Base-by-base conservation (phyloP, 2,888 invertebrate genomes). In the Antitype chi region DNA sequence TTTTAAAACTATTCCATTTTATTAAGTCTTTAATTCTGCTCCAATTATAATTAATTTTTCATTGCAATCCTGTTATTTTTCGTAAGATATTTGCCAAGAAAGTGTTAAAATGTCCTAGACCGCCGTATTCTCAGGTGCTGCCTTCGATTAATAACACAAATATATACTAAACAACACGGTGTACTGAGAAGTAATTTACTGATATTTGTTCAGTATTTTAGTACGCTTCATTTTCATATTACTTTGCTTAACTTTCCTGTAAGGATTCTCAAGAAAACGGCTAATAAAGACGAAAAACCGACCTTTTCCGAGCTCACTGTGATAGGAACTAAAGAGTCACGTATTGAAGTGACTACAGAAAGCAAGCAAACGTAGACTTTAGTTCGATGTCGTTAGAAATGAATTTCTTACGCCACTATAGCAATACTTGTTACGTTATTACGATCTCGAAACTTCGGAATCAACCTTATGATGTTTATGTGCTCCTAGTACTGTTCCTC, bases 181-280 rank as follows among this genome's bases (percentile, higher is more conserved):
- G n/a, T 8, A 32, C 32, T 8, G 17, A 8, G n/a, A 70, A n/a
- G n/a, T 0, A 70, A 32, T 9, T 32, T 20, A 38, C 20, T 32
- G 32, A 70, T 15, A 67, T 32, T 32, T 20, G 49, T 49, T 70
- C 20, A 69, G 7, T 49, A 20, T 7, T 70, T 8, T 20, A 49
- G 20, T 49, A 20, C 3, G 13, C 17, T 49, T 32, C 0, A 32
- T 32, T 49, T 49, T 8, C 7, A 49, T 20, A 8, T 32, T 2
- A 70, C 32, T 70, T 49, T 70, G 8, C 70, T n/a, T 32, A 20
- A n/a, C 1, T 32, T 70, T 70, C 3, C 49, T 70, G n/a, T 49
- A 1, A 70, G n/a, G 9, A 32, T 32, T 32, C 8, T 70, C 32
- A 32, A 49, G 1, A 25, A 32, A 71, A n/a, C 32, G 25, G 9